phyloP scores from a whole-genome alignment of 2,888 invertebrate genomes.

The Drosophila borealis region DNA sequence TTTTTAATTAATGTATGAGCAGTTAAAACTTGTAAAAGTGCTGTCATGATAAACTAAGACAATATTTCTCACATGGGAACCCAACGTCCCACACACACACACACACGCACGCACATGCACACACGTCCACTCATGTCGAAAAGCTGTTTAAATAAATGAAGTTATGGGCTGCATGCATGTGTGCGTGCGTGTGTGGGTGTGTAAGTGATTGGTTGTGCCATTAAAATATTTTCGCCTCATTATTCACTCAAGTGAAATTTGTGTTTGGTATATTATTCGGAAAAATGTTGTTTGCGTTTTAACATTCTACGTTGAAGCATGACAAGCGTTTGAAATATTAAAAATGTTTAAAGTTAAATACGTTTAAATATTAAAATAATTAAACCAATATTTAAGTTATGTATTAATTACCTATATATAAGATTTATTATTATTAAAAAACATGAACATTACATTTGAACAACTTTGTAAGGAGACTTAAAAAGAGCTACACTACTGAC shows the following conservation, averaged over 20 bases:
- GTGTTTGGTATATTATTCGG: neutral
- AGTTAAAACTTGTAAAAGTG: slow-evolving; percentile 79
- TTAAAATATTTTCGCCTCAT: slow-evolving; percentile 79
- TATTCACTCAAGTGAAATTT: slow-evolving; percentile 65
- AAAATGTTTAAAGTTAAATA: neutral
- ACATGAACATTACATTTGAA: too few relatives aligned
- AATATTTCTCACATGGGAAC: slow-evolving; percentile 77
- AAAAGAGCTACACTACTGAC: too few relatives aligned
- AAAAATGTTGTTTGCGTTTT: neutral
- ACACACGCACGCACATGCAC: slow-evolving; percentile 5
- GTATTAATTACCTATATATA: too few relatives aligned
- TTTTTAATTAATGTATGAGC: slow-evolving; percentile 81
- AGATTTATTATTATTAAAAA: too few relatives aligned
- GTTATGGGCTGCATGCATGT: slow-evolving; percentile 35
- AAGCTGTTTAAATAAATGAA: slow-evolving; percentile 73
- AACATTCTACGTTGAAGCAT: neutral
- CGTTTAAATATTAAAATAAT: neutral
- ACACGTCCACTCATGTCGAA: slow-evolving; percentile 20
- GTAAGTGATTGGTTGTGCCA: slow-evolving; percentile 57
- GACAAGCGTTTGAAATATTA: neutral
- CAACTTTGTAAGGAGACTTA: too few relatives aligned
- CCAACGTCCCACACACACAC: slow-evolving; percentile 20
- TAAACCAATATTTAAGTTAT: too few relatives aligned
- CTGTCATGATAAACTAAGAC: slow-evolving; percentile 81
- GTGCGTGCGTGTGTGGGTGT: slow-evolving; percentile 8